A percentile compares a stretch with the other conserved stretches of the same genome.
phyloP scores from a whole-genome alignment of 2,888 invertebrate genomes.

The Branchellion lobata region DNA sequence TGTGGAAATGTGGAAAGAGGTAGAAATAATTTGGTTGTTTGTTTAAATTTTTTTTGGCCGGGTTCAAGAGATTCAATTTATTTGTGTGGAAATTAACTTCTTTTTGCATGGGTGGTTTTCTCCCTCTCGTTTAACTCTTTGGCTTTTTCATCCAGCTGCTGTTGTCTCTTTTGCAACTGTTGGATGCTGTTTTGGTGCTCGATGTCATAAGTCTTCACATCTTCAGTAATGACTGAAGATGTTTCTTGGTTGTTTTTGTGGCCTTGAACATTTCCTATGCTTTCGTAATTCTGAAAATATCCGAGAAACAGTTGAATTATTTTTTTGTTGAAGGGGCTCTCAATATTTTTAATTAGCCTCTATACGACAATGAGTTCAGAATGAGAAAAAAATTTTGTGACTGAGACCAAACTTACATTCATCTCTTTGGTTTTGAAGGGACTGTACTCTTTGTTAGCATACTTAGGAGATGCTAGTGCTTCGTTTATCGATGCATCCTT shows the following conservation, averaged over 20 bases:
- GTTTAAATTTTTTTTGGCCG: too few species aligned
- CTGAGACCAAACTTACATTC: neutral
- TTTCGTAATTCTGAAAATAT: conserved; percentile 3
- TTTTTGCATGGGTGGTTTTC: too few species aligned
- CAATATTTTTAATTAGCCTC: too few species aligned
- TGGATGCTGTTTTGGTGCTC: neutral
- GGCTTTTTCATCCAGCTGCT: conserved; percentile 20
- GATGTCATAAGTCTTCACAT: neutral
- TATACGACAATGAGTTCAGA: too few species aligned
- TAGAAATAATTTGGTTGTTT: too few species aligned
- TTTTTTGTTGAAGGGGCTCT: too few species aligned
- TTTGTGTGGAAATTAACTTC: too few species aligned
- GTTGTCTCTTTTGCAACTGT: conserved; percentile 28
- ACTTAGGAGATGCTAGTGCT: neutral
- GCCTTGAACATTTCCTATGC: too few species aligned
- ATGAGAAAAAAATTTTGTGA: neutral
- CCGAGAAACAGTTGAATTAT: too few species aligned
- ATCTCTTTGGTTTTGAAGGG: neutral
- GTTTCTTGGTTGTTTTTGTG: neutral
- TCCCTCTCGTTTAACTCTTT: conserved; percentile 17
- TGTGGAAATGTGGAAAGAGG: too few species aligned
- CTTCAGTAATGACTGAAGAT: too few species aligned
- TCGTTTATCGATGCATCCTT: conserved; percentile 2
- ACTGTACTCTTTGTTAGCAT: neutral
- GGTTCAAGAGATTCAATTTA: too few species aligned